Percentiles rank a stretch among this genome's conserved stretches.
Conservation (phyloP, 2,113 vertebrate genomes). For the Ctenodactylus gundi region DNA sequence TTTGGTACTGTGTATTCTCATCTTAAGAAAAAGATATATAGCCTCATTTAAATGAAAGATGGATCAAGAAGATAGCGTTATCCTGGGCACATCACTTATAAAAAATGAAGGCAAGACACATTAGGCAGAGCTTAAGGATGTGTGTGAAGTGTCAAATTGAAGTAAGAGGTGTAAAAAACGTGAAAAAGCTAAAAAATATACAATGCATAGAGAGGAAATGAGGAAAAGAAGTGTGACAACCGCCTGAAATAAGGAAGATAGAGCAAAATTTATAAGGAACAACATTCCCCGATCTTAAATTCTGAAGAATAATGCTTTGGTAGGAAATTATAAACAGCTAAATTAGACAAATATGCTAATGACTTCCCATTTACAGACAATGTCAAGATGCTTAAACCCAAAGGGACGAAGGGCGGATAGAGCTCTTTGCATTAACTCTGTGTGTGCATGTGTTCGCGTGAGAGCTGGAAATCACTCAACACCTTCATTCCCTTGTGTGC, state of each 20-base stretch:
- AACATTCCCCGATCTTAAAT: conserved; percentile 45
- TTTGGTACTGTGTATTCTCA: background rate
- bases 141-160: conserved; percentile 67
- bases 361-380: background rate
- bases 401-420: background rate
- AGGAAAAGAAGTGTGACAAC: conserved; percentile 72
- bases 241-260: conserved; percentile 56
- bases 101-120: conserved; percentile 67
- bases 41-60: conserved; percentile 73
- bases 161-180: conserved; percentile 71
- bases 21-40: conserved; percentile 44
- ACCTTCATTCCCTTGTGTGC: background rate
- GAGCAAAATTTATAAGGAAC: conserved; percentile 33
- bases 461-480: conserved; percentile 3
- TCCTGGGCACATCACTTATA: conserved; percentile 56
- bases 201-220: conserved; percentile 63
- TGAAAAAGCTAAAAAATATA: conserved; percentile 61
- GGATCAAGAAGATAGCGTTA: conserved; percentile 38
- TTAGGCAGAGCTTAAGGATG: conserved; percentile 66
- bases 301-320: conserved; percentile 56
- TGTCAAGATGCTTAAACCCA: background rate
- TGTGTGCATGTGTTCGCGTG: background rate
- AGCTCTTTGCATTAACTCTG: background rate
- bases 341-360: background rate
- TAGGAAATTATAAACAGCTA: conserved; percentile 42